A percentile compares a stretch with the other conserved stretches of the same genome.
These are phyloP conservation scores for Excalfactoria chinensis DNA, from an alignment of 2,113 vertebrate genomes.

Conservation along the genomic window DNA sequence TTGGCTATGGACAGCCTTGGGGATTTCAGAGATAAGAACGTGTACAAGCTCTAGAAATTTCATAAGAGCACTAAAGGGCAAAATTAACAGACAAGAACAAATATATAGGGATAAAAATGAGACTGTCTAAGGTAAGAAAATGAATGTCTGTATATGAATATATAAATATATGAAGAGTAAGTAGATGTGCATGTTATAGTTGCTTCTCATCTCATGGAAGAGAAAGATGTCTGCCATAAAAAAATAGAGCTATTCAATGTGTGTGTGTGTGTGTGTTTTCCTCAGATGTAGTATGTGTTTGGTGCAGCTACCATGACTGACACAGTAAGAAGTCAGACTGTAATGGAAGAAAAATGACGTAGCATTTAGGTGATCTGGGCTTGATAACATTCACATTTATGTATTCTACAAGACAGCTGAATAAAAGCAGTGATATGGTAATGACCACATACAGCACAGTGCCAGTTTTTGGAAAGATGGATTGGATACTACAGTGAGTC, in stretches of 20 bases:
- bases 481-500: not conserved
- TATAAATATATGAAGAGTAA: not conserved
- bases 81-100: not conserved
- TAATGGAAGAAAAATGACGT: not conserved
- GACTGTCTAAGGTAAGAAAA: not conserved
- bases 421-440: not conserved
- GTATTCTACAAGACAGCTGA: not conserved
- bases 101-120: not conserved
- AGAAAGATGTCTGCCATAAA: not conserved
- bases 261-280: no score
- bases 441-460: not conserved
- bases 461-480: not conserved
- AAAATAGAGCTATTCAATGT: rapidly evolving
- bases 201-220: not conserved
- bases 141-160: no score
- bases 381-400: no score
- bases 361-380: not conserved
- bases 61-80: not conserved
- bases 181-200: not conserved
- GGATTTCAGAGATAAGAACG: not conserved
- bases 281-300: not conserved
- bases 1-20: not conserved
- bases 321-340: not conserved
- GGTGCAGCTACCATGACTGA: not conserved
- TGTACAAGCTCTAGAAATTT: not conserved